Evolutionary conservation across 2,113 vertebrate genomes (phyloP).

Genomic region (Caretta caretta): DNA sequence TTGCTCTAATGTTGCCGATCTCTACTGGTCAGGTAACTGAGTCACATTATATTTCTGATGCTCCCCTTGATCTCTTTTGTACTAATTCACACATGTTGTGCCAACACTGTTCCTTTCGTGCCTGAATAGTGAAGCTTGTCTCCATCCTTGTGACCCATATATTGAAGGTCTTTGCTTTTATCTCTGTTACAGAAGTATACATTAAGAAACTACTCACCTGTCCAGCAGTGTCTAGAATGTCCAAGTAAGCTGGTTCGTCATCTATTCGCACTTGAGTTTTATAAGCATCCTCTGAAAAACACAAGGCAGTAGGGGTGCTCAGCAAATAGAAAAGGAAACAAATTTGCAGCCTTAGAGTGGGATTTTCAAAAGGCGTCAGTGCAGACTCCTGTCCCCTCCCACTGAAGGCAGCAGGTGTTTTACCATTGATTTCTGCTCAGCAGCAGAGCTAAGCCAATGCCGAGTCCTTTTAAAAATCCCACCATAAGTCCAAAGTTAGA

Average conservation of each 20-base stretch:
- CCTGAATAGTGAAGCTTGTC: not conserved
- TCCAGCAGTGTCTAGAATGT: constrained; percentile 83
- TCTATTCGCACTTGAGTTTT: constrained; percentile 82
- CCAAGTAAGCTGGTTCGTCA: constrained; percentile 80
- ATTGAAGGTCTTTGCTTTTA: not conserved
- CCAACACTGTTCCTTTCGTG: not conserved
- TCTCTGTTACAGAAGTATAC: not conserved
- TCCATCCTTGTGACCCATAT: not conserved
- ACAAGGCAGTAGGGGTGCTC: not conserved
- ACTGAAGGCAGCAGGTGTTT: not conserved
- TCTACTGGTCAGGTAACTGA: not conserved
- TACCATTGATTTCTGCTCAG: not conserved
- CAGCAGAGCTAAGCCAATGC: not conserved
- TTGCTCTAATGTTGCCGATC: not conserved
- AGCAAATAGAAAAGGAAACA: not conserved
- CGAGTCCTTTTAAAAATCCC: not conserved
- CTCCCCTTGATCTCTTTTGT: not conserved
- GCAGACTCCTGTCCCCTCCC: not conserved
- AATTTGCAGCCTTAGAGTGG: not conserved
- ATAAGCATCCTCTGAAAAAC: constrained; percentile 83
- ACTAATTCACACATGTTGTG: not conserved
- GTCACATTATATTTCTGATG: not conserved
- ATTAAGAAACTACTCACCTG: constrained; percentile 68
- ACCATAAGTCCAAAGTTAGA: accelerated
- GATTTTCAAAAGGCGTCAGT: not conserved